Base-by-base conservation (phyloP, 2,888 invertebrate genomes). In the Andrena trimmerana region DNA sequence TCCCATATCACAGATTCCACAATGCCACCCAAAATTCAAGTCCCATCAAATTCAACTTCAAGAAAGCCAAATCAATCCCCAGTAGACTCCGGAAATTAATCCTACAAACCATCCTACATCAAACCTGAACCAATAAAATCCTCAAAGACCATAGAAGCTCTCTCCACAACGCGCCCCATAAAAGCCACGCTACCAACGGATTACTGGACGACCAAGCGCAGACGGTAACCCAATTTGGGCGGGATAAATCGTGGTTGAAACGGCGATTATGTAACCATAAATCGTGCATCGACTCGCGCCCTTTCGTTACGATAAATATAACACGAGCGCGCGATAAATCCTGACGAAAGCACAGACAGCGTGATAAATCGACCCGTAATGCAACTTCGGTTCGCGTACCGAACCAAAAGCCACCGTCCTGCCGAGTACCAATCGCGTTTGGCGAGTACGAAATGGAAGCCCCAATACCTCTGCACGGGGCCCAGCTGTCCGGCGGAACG, bases 311-410 rank as follows among this genome's bases (percentile, higher is more conserved):
- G 60, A 71, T 62, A 71, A 71, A 72, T 59, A 66, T 78, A 81
- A 83, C 57, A 65, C 48, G 27, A 16, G 42, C 42, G 24, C 13
- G 16, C 57, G 42, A 83, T 81, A 83, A 83, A 81, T 81, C 78
- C 59, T 48, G 68, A 72, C 31, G 42, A 71, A 29, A 50, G 72
- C 60, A 69, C 50, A 68, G 76, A 69, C 71, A 62, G 72, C 69
- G 66, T 83, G 83, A 81, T 83, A 81, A 81, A 83, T 83, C 63
- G 78, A 81, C 81, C 54, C 62, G 81, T 83, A 83, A 81, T 73
- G 60, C 83, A 69, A 70, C 73, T 78, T 77, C 62, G 78, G 73
- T 72, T 69, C 33, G 68, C 69, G 71, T 72, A 72, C 65, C 81
- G 62, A 73, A 78, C 73, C 67, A 82, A 81, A 83, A 81, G 54